A percentile compares a stretch with the other conserved stretches of the same genome.
Evolutionary conservation across 2,797 vertebrate species (phyloP).

Genomic region (Eurystomus glaucurus): DNA sequence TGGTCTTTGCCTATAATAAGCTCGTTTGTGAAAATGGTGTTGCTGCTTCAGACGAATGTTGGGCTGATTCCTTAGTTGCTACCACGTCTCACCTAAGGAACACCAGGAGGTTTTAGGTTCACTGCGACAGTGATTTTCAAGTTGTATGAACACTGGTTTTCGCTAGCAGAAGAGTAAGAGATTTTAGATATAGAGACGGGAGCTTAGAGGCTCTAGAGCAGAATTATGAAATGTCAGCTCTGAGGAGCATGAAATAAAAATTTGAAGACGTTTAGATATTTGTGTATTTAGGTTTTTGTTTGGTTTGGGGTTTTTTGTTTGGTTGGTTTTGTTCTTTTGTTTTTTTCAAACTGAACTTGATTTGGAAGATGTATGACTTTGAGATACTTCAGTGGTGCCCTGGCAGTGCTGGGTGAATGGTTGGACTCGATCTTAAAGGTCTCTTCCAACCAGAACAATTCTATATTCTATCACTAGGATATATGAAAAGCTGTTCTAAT

Average conservation of each 20-base stretch:
- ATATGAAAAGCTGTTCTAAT: neutral
- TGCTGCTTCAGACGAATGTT: neutral
- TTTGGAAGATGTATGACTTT: constrained; percentile 7
- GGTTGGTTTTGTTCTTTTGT: neutral
- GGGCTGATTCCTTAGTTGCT: neutral
- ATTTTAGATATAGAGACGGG: neutral
- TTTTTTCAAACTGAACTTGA: constrained; percentile 16
- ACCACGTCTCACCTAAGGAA: neutral
- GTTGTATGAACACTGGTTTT: neutral
- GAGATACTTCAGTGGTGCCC: neutral
- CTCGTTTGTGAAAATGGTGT: neutral
- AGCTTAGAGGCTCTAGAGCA: constrained; percentile 31
- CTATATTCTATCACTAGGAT: neutral
- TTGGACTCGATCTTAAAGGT: too few relatives aligned
- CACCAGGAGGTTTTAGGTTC: neutral
- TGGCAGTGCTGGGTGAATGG: too few relatives aligned
- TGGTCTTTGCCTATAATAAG: neutral
- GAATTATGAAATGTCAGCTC: constrained; percentile 55
- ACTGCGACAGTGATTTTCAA: neutral
- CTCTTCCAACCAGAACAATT: too few relatives aligned
- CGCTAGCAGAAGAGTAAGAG: constrained; percentile 5
- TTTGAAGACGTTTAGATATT: neutral
- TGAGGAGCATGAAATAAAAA: constrained; percentile 40
- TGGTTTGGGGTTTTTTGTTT: too few relatives aligned
- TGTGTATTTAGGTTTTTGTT: neutral